phyloP scores from a whole-genome alignment of 1,140 invertebrate genomes.

The Drosophila neocordata region DNA sequence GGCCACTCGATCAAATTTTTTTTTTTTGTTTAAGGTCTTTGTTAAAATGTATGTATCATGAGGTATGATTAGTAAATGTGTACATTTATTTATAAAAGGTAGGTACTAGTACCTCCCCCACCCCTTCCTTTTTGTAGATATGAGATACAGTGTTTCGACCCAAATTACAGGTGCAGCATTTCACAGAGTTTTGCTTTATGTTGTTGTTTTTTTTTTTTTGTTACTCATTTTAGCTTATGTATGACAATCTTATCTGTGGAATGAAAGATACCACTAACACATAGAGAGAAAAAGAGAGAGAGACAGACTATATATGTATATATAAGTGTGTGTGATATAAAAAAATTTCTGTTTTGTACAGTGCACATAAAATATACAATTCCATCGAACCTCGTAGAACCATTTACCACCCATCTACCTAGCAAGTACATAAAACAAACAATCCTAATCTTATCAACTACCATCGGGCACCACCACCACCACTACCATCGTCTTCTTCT shows the following conservation, averaged over 20 bases:
- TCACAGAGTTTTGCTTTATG: slow-evolving; percentile 43
- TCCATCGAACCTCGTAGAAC: background rate
- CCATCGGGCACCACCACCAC: slow-evolving; percentile 5
- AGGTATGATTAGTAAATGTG: slow-evolving; percentile 9
- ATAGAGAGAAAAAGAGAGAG: slow-evolving; percentile 23
- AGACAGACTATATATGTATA: background rate
- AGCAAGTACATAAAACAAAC: slow-evolving; percentile 49
- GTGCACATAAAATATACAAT: slow-evolving; percentile 8
- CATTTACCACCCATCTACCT: slow-evolving; percentile 16
- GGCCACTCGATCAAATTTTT: slow-evolving; percentile 17
- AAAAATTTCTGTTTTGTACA: slow-evolving; percentile 23
- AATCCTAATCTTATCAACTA: slow-evolving; percentile 45
- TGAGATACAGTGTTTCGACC: slow-evolving; percentile 17
- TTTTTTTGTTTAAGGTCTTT: slow-evolving; percentile 5
- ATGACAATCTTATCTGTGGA: slow-evolving; percentile 59
- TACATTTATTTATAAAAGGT: background rate
- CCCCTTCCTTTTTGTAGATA: background rate
- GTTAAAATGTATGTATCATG: slow-evolving; percentile 5
- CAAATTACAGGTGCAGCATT: slow-evolving; percentile 58
- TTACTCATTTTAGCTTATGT: slow-evolving; percentile 17
- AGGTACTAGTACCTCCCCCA: background rate
- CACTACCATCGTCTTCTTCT: slow-evolving; percentile 8
- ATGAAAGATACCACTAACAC: slow-evolving; percentile 24
- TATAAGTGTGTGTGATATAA: background rate
- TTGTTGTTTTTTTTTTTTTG: background rate